Base-by-base conservation (phyloP, 2,113 vertebrate genomes). In the Chlamydotis undulata region DNA sequence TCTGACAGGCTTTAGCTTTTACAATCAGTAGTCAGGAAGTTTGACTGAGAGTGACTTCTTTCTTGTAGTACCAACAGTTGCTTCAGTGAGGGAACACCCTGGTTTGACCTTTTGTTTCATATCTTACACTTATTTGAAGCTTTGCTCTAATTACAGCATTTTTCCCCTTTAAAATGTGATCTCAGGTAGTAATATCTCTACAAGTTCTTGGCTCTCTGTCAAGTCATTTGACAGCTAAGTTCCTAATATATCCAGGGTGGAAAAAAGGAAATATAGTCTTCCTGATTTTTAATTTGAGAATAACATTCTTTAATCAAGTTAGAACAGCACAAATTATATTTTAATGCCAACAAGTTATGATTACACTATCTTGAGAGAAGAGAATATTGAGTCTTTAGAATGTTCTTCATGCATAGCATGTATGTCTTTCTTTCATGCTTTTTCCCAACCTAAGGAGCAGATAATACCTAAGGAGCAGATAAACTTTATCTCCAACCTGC, bases 31-130 rank as follows among this genome's bases (percentile, higher is more conserved):
- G n/a, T 35, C 75, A 83, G 70, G 43, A 86, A 56, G 7, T 12
- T 60, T 83, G 76, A 70, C 50, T 2, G 6, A 45, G 89, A 87
- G 19, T 63, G 13, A 78, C 65, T 83, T 84, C 53, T 74, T 92
- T 81, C 87, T 81, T 94, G 14, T 69, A 69, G 18, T 47, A 67
- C 19, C 31, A 78, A 73, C 28, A 81, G 23, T 39, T 92, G 31
- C 31, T 91, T 91, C 37, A 26, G 7, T 60, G 83, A 90, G 41
- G 35, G 14, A 96, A 56, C 52, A 86, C 64, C 76, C 96, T 92
- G 31, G 4, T 55, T 96, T 92, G 56, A 91, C 83, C 81, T 97
- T 94, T 92, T 81, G 25, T 88, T 97, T 91, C 45, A 52, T 79
- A n/a, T 43, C 45, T 19, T 90, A 47, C 65, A 86, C 71, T 94